Evolutionary conservation across 2,888 invertebrate species (phyloP).

Genomic region (Dione juno): DNA sequence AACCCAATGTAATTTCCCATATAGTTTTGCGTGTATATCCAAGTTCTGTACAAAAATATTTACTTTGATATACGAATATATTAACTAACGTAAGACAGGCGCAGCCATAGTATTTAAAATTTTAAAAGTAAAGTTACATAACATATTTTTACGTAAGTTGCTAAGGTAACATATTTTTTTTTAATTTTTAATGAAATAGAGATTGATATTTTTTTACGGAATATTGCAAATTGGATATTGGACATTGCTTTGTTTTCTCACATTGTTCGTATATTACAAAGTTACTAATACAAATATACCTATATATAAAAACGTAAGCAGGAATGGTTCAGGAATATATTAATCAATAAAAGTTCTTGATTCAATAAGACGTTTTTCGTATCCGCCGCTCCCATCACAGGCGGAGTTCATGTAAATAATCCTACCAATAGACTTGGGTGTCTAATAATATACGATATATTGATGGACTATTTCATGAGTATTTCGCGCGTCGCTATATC

Average conservation of each 20-base stretch:
- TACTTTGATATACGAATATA: not conserved
- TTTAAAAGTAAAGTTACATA: not conserved
- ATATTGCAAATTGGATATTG: not conserved
- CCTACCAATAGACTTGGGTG: constrained; percentile 12
- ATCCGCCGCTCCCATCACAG: constrained; percentile 25
- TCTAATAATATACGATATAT: constrained; percentile 16
- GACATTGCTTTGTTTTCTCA: not conserved
- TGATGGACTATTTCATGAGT: constrained; percentile 12
- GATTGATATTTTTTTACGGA: too few relatives aligned
- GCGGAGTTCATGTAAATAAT: constrained; percentile 23
- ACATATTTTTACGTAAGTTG: too few relatives aligned
- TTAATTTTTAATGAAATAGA: too few relatives aligned
- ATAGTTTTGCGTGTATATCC: too few relatives aligned
- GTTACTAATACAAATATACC: not conserved
- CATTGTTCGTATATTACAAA: not conserved
- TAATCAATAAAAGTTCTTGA: constrained; percentile 15
- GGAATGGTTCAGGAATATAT: not conserved
- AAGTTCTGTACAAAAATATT: too few relatives aligned
- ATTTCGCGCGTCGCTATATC: not conserved
- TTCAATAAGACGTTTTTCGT: constrained; percentile 27
- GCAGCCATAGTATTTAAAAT: not conserved
- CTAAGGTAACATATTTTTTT: too few relatives aligned
- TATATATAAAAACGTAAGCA: not conserved
- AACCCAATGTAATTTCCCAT: too few relatives aligned
- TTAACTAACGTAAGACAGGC: not conserved